Conservation (phyloP, 2,113 vertebrate species). For the Alethe diademata region DNA sequence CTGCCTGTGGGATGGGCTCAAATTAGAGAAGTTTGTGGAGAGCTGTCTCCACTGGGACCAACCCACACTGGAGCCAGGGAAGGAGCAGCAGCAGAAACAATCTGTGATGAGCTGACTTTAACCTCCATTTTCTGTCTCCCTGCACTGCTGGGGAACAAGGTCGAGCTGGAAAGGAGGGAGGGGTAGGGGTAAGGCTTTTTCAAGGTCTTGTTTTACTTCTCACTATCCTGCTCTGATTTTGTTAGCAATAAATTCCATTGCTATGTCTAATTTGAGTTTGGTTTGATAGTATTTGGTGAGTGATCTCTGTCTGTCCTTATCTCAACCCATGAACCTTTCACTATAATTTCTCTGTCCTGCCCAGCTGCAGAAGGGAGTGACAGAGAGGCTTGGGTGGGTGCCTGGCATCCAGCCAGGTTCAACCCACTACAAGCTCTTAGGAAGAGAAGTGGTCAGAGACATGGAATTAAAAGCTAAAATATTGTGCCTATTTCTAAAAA, state of each 20-base stretch:
- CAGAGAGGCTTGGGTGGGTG: not conserved
- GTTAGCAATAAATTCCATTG: not conserved
- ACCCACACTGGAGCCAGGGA: not conserved
- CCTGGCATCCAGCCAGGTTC: not conserved
- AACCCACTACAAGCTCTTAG: not conserved
- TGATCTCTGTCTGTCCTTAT: not conserved
- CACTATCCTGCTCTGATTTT: not conserved
- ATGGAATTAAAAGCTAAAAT: not conserved
- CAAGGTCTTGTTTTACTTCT: not conserved
- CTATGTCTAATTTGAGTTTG: not conserved
- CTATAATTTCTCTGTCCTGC: not conserved
- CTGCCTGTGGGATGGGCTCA: not conserved
- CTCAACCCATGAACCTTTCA: not conserved
- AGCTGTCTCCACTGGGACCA: fast-evolving
- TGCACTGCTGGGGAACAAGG: not conserved
- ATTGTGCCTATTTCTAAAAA: not conserved
- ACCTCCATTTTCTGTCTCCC: no score
- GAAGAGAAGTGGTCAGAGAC: not conserved
- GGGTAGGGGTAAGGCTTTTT: not conserved
- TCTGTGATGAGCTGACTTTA: not conserved
- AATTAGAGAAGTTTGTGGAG: no score
- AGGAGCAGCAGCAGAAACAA: not conserved
- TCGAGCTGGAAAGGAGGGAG: not conserved
- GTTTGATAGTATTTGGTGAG: not conserved
- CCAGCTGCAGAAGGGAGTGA: not conserved